Evolutionary conservation across 2,113 vertebrate species (phyloP), one percentile per base, ranked within the genome.

Genomic region (Sinocyclocheilus maitianheensis): DNA sequence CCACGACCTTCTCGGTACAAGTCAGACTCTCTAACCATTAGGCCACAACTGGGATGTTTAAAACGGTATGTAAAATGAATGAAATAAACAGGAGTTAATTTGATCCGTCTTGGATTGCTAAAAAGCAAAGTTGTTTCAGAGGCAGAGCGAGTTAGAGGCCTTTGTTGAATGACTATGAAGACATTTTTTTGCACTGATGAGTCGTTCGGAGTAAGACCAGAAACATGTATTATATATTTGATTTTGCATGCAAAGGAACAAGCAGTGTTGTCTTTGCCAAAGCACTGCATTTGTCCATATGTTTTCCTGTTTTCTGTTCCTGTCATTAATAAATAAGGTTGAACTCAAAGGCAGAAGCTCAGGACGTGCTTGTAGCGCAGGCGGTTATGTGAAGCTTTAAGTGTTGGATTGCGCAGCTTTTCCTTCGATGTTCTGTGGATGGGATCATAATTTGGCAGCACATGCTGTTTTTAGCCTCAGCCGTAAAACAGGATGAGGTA

Each of bases 401-500:
- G 48, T 55, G 26, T 58, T 78, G 76, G 26, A 78, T 84, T 51
- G 40, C 13, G 13, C 55, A 77, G 46, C 12, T 51, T 76, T 76
- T 76, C 74, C 74, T 16, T 77, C 60, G 4, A 5, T 34, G 26
- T 46, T 77, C 63, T 77, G 75, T 3, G 8, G 63, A 78, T 87
- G 30, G 60, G 55, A 55, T 86, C 77, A 86, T 81, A 43, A 34
- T 65, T 87, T 69, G 81, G 75, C 81, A 22, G 22, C 13, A 60
- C 53, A 14, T 22, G 22, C 22, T 40, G 71, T 63, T 84, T 46
- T 84, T 60, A 76, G 55, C 83, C 83, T 76, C 48, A 14, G 69
- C 71, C 46, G 53, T 58, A 83, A 84, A 60, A 76, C 55, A 14
- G 75, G 58, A 83, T 83, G 81, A 69, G 26, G 72, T 81, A 76